phyloP scores from a whole-genome alignment of 2,797 vertebrate species.

The Anas capensis region DNA sequence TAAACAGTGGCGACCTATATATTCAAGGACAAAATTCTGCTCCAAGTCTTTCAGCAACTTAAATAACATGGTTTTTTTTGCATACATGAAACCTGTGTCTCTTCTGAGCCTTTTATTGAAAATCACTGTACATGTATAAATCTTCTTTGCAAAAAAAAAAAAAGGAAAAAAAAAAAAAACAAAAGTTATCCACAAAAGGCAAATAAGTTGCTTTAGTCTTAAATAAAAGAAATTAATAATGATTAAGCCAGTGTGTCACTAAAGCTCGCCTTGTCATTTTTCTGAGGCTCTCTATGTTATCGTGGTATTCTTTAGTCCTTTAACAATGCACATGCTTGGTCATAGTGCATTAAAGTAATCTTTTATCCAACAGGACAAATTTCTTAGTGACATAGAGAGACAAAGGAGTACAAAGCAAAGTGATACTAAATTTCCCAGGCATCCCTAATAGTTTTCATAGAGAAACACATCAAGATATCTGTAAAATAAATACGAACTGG shows the following conservation, averaged over 20 bases:
- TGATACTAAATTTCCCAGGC: not conserved
- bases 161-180: not conserved
- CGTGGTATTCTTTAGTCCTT: not conserved
- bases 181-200: rapidly evolving
- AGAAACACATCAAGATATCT: not conserved
- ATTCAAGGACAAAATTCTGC: conserved; percentile 32
- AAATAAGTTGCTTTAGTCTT: not conserved
- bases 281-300: not conserved
- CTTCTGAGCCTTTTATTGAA: not conserved
- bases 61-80: not conserved
- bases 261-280: not conserved
- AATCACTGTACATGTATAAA: not conserved
- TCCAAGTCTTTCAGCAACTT: not conserved
- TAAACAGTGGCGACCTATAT: not conserved
- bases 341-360: not conserved
- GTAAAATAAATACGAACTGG: not conserved
- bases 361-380: not conserved
- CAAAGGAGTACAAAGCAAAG: not conserved
- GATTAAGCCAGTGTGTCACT: not conserved
- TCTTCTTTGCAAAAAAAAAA: not conserved
- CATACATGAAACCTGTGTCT: not conserved
- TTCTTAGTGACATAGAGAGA: not conserved
- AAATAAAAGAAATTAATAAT: not conserved
- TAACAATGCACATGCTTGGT: not conserved
- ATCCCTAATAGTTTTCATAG: not conserved